Base-by-base conservation (phyloP, 2,888 invertebrate species). In the Sinelater perroti region DNA sequence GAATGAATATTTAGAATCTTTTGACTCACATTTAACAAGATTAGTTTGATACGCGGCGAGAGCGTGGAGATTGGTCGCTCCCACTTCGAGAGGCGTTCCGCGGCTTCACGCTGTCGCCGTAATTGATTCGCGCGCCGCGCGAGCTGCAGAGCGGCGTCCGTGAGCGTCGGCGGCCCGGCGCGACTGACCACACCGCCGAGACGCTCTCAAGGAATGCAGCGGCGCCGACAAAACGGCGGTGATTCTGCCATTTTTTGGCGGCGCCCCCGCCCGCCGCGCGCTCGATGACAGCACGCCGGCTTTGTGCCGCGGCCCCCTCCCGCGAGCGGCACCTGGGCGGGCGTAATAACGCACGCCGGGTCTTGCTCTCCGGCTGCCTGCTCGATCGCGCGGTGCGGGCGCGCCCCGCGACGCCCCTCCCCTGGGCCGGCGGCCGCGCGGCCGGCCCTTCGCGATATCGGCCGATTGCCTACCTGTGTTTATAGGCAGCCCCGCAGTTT, bases 141-240 rank as follows among this genome's bases (percentile, higher is more conserved):
- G n/a, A 71, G 72, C 72, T 72, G 59, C 61, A 56, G 54, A 60
- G 26, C 57, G 46, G 58, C 62, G 64, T 67, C 55, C 58, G 56
- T 54, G 28, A 56, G 60, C 61, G 69, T 68, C 71, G 71, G 70
- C 73, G 74, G 82, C 82, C 82, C 80, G 81, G 78, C 79, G 78
- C 80, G 77, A 79, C 78, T 78, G 73, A 74, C 72, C 80, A 80
- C 78, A 79, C 80, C 73, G 81, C 81, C 81, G 81, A 81, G 81
- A 80, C 80, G 78, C 78, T 80, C 75, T 78, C 78, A 81, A 81
- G 83, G 83, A 82, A 83, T 82, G 84, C 80, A 80, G 61, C 65
- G 66, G 66, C 67, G 68, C 66, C 66, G 63, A 49, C 61, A 64
- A 58, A 64, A 57, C 61, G 61, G 63, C 64, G 61, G 61, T 62